These are phyloP conservation scores for Anguilla rostrata DNA, from an alignment of 2,113 vertebrate species.

Conservation along the genomic window DNA sequence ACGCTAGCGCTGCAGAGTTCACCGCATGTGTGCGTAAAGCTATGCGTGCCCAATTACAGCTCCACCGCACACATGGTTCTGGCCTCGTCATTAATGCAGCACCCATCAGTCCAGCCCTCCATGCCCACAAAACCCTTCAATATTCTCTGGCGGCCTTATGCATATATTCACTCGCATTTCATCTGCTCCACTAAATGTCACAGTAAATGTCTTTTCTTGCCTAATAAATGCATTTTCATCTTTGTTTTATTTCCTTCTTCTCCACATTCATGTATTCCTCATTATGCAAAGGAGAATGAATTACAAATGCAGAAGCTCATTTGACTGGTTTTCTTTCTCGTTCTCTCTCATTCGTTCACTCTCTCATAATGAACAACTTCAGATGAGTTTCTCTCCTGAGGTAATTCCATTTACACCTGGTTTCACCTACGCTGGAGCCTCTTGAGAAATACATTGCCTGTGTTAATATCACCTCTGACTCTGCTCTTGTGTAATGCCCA, in stretches of 20 bases:
- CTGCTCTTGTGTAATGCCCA: background rate
- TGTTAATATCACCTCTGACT: background rate
- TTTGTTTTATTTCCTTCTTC: background rate
- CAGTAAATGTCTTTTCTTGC: constrained; percentile 65
- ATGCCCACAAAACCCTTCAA: constrained; percentile 61
- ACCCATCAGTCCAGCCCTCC: constrained; percentile 64
- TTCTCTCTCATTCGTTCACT: background rate
- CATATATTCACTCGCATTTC: constrained; percentile 70
- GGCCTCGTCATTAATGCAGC: constrained; percentile 72
- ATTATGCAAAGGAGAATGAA: background rate
- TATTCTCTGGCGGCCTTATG: constrained; percentile 65
- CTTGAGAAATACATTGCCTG: background rate
- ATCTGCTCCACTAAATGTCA: constrained; percentile 67
- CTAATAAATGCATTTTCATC: constrained; percentile 61
- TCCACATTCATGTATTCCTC: background rate
- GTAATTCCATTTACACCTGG: background rate
- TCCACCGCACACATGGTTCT: constrained; percentile 34
- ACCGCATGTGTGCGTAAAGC: background rate
- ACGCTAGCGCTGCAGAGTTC: constrained; percentile 7
- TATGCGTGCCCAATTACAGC: constrained; percentile 13
- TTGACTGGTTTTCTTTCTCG: background rate
- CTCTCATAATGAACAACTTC: background rate
- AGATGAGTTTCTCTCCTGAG: background rate
- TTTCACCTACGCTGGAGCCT: background rate
- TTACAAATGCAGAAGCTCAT: background rate